Evolutionary conservation across 2,888 invertebrate species (phyloP).

Genomic region (Lutraria lutraria): DNA sequence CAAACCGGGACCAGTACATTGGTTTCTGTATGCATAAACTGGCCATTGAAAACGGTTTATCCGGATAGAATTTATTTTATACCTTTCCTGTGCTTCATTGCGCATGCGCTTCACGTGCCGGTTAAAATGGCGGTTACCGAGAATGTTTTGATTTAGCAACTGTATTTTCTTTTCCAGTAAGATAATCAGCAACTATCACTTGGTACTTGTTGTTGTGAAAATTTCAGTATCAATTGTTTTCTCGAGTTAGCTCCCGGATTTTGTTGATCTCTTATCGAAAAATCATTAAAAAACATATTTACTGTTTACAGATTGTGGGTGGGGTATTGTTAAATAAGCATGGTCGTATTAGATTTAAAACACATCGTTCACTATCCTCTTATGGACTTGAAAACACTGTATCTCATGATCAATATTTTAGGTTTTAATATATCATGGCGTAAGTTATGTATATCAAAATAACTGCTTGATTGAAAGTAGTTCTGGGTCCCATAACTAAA

Average conservation of each 20-base stretch:
- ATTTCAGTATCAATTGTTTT: background rate
- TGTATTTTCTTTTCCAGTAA: background rate
- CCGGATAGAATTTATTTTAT: background rate
- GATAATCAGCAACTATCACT: background rate
- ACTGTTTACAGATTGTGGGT: constrained; percentile 4
- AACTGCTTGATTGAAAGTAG: no score
- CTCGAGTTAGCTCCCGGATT: background rate
- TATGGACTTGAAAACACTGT: background rate
- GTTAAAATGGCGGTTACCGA: constrained; percentile 26
- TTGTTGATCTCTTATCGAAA: background rate
- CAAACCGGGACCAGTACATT: no score
- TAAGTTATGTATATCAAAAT: no score
- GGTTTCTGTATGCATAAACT: no score
- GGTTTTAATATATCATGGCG: no score
- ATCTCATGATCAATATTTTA: background rate
- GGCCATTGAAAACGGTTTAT: no score
- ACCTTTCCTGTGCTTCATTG: background rate
- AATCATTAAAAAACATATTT: background rate
- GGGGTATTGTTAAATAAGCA: constrained; percentile 10
- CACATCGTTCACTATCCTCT: background rate
- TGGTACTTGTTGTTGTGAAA: background rate
- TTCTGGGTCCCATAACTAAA: no score
- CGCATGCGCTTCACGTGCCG: constrained; percentile 19
- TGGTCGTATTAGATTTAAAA: background rate
- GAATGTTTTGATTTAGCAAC: constrained; percentile 22